Evolutionary conservation across 2,888 invertebrate genomes (phyloP), one percentile per base, ranked within the genome.

Genomic region (Apodemia zela): DNA sequence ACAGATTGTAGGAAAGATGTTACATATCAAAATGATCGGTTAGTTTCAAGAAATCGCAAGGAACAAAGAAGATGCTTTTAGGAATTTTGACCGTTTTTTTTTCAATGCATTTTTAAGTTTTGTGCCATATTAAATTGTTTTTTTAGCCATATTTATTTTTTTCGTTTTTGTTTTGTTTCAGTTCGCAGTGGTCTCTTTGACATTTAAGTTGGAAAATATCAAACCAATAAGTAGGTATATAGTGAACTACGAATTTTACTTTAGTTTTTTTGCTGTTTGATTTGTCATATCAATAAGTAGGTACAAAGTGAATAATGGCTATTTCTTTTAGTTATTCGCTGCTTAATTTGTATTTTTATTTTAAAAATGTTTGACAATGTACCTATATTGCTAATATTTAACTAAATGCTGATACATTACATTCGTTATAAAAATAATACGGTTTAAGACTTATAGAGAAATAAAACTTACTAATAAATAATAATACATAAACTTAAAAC

Each of bases 111-210:
- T 38, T 38, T 38, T 35, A 35, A 18, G 29, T 61, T 21, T 49
- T 61, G 10, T 33, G 8, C 8, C 8, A 29, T 51, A 15, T 4
- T 18, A 49, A 18, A 15, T 47, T 47, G 1, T 18, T 49, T 17
- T n/a, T 49, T 17, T 3, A n/a, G 17, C 8, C 49, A 18, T 49
- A 18, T 18, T 49, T 49, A 42, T 42, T 42, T 42, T 42, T 42
- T 42, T 42, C 68, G 18, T 69, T 73, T 74, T 71, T 69, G 68
- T 72, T 85, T 89, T 89, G 89, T 90, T 90, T 82, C 89, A 89
- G 89, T 85, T 89, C 81, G 68, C 77, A 86, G 65, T 86, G 85
- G 84, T 89, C 89, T 49, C 71, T 89, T 54, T 54, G 54, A 54
- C 54, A 21, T 54, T 54, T 54, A 54, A 13, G 6, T 42, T 42